phyloP scores from a whole-genome alignment of 2,113 vertebrate species.

The Catharus minimus region DNA sequence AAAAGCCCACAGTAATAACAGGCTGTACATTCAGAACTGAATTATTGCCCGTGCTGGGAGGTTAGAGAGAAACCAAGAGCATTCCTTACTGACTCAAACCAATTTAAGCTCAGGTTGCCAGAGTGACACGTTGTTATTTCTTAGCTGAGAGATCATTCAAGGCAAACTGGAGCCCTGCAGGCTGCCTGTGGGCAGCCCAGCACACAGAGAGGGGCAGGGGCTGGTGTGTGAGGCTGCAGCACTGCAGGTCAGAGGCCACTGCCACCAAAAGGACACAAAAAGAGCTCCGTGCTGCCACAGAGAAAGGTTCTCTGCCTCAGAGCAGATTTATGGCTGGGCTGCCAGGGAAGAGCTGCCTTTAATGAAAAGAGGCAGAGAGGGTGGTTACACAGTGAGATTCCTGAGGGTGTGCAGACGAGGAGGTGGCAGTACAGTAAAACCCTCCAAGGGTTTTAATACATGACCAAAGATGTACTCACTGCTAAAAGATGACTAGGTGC shows the following conservation, averaged over 20 bases:
- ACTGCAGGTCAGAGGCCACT: background rate
- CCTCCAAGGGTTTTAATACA: background rate
- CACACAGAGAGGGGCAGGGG: background rate
- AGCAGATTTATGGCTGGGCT: background rate
- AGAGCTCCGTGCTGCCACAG: background rate
- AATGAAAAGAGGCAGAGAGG: background rate
- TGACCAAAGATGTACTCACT: background rate
- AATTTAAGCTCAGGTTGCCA: slow-evolving; percentile 3
- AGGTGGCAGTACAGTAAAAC: background rate
- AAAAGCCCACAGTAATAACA: background rate
- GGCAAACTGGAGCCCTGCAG: background rate
- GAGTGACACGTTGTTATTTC: slow-evolving; percentile 28
- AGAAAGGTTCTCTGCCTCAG: background rate
- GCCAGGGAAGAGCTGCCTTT: background rate
- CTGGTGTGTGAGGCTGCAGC: fast-evolving
- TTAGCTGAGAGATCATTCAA: background rate
- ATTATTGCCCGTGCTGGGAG: background rate
- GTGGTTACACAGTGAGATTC: background rate
- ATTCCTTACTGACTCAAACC: background rate
- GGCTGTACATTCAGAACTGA: background rate
- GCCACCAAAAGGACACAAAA: background rate
- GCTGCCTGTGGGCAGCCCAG: background rate
- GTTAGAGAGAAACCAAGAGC: background rate
- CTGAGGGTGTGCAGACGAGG: background rate
- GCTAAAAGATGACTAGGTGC: background rate